Conservation (phyloP, 2,888 invertebrate genomes). For the Clanis bilineata region DNA sequence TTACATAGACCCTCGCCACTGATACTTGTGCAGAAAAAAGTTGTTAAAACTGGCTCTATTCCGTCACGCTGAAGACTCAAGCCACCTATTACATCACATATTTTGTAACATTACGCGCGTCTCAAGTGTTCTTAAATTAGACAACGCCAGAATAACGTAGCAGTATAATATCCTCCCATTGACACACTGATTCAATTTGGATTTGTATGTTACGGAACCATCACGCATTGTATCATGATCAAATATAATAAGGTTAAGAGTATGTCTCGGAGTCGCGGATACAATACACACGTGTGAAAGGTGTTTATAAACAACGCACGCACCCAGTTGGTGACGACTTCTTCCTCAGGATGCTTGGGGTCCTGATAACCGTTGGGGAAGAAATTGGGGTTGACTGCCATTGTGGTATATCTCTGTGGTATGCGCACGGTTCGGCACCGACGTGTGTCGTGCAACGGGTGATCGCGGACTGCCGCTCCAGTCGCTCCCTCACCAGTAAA, state of each 20-base stretch:
- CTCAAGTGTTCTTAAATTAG: conserved; percentile 69
- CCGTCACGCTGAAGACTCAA: not conserved
- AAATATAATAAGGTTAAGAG: not conserved
- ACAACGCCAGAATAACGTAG: conserved; percentile 42
- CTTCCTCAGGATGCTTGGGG: conserved; percentile 80
- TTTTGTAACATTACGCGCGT: conserved; percentile 66
- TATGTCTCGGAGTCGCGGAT: conserved; percentile 3
- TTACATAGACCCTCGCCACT: no score
- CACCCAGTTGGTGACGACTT: conserved; percentile 84
- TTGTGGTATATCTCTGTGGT: conserved; percentile 35
- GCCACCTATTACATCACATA: conserved; percentile 73
- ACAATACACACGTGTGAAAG: conserved; percentile 24
- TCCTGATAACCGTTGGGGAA: conserved; percentile 81
- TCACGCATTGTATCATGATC: not conserved
- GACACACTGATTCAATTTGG: conserved; percentile 29
- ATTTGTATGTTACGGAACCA: conserved; percentile 18
- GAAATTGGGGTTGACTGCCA: conserved; percentile 76
- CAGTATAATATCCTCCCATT: conserved; percentile 20
- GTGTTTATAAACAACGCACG: conserved; percentile 48
- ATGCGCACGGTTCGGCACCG: conserved; percentile 54
- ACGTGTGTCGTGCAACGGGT: conserved; percentile 68
- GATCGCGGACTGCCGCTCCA: conserved; percentile 74
- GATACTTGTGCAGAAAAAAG: not conserved
- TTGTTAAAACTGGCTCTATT: conserved; percentile 40
- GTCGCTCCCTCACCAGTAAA: conserved; percentile 70